These are phyloP conservation scores for Neogale vison DNA, from an alignment of 2,113 vertebrate genomes.

Conservation along the genomic window DNA sequence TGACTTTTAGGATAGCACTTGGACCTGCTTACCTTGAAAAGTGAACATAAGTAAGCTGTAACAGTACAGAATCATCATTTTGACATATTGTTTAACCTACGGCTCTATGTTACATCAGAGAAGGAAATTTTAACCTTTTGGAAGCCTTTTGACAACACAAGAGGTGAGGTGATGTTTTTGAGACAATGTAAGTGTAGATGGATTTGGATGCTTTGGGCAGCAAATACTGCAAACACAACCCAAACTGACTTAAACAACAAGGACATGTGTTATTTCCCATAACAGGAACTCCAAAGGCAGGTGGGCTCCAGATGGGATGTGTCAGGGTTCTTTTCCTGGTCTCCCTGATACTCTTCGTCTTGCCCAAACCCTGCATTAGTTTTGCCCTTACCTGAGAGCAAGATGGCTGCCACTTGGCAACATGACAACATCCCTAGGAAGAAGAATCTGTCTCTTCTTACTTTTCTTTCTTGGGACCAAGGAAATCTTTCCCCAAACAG, in stretches of 20 bases:
- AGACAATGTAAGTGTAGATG: not conserved
- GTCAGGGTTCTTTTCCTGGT: not conserved
- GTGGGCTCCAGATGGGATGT: not conserved
- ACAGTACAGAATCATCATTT: not conserved
- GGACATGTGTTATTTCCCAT: conserved; percentile 13
- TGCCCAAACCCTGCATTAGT: not conserved
- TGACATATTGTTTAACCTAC: not conserved
- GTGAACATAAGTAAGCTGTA: not conserved
- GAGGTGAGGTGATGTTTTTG: not conserved
- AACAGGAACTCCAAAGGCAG: conserved; percentile 32
- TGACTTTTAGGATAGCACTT: not conserved
- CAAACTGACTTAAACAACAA: conserved; percentile 38
- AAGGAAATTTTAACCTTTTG: not conserved
- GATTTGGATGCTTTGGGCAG: not conserved
- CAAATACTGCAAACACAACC: not conserved
- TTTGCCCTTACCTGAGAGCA: not conserved
- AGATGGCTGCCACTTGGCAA: not conserved
- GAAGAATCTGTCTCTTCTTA: not conserved
- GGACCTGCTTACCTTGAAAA: not conserved
- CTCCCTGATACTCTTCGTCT: not conserved
- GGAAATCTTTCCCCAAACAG: not conserved
- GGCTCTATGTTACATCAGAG: not conserved
- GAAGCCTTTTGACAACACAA: not conserved
- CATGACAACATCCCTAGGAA: not conserved
- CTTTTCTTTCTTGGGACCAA: not conserved